Base-by-base conservation (phyloP, 2,797 vertebrate genomes). In the Triplophysa yarkandensis region DNA sequence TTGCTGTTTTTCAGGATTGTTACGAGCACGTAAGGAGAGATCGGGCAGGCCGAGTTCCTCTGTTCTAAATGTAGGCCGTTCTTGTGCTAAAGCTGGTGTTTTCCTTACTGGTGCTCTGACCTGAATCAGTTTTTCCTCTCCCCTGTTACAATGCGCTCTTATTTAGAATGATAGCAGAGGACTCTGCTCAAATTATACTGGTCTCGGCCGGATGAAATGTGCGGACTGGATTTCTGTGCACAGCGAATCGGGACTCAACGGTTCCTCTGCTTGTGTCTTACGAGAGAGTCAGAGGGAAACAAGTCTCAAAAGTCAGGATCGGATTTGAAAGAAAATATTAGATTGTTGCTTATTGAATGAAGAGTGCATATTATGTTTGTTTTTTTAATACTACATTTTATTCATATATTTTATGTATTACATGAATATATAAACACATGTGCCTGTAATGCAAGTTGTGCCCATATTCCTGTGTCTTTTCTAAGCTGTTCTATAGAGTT, bases 91-190 rank as follows among this genome's bases (percentile, higher is more conserved):
- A 71, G 63, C 71, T 71, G 80, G 78, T 84, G 84, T 88, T 88
- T 88, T 88, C 80, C 85, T 70, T 82, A 85, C 88, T 85, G 84
- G 72, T 80, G 84, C 86, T 57, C 61, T 88, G 90, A 88, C 90
- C 89, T 84, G 88, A 91, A 87, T 89, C 87, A 58, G 88, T 89
- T 88, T 90, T 88, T 87, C 88, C 86, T 81, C 78, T 79, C 87
- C 77, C 79, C 81, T 81, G 80, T 86, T 86, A 88, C 82, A 86
- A 88, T 89, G 91, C 85, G 87, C 88, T 91, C 82, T 87, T 85
- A 86, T 87, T 89, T 86, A 88, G 88, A 89, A 87, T 86, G 91
- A 90, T 89, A 89, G 91, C 88, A 87, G 85, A 90, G 89, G 83
- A 88, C 89, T 84, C 89, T 89, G 89, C 86, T 83, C 77, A 87